Evolutionary conservation across 2,888 invertebrate species (phyloP), one percentile per base, ranked within the genome.

Genomic region (Microctonus hyperodae): DNA sequence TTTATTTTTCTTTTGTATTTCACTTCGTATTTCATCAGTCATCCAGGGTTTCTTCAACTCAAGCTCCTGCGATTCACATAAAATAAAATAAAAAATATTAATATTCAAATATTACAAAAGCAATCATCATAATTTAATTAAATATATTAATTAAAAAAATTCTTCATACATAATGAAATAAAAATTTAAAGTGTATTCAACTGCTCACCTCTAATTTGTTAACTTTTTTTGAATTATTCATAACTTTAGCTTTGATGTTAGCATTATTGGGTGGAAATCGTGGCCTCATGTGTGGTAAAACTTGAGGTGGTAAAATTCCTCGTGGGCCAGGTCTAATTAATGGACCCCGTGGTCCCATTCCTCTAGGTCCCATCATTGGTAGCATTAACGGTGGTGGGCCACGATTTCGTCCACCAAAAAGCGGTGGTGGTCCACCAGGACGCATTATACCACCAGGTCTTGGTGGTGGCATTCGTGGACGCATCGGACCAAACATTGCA

Each of bases 1-100:
- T 70, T 82, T 83, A 69, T 82, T 83, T 71, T 83, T 83, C 72
- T 79, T 83, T 71, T 82, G 81, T 71, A 83, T 82, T 72, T 83
- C 83, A 69, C 74, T 79, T 44, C 83, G 81, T 69, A 83, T 83
- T 70, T 83, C 83, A 57, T 83, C 83, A 0, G 83, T 83, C 83
- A 83, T 83, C 83, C 83, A 83, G 33, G 83, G 82, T 55, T 83
- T 83, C 63, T 81, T 83, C 69, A 83, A 73, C 69, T 83, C 80
- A 65, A 79, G 71, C 72, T 83, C 83, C 83, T 55, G 33, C 1
- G 57, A n/a, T n/a, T n/a, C n/a, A n/a, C 22, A 35, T 37, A 11
- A 67, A 31, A 31, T 44, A 35, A 6, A 48, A 23, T 53, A 58
- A 35, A 16, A n/a, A 13, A 16, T 13, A 31, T 40, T 51, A 40